phyloP scores from a whole-genome alignment of 1,140 invertebrate genomes.

The Sitophilus oryzae region DNA sequence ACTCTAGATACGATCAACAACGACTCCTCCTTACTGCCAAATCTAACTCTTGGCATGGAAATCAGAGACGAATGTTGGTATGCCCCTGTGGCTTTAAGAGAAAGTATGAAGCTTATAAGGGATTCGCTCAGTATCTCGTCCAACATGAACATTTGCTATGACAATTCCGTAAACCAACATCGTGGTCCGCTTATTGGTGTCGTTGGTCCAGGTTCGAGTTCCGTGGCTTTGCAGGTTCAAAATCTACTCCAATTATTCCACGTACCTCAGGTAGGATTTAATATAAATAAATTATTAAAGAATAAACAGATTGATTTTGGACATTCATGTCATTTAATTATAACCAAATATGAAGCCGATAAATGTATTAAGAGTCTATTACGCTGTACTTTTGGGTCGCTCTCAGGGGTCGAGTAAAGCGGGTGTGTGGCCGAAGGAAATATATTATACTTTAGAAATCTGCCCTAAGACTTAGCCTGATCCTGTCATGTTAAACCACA shows the following conservation, averaged over 20 bases:
- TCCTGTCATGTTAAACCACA: too few species aligned
- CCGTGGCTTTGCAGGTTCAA: slow-evolving; percentile 68
- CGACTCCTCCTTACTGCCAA: slow-evolving; percentile 46
- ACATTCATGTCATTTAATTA: too few species aligned
- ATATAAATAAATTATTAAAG: too few species aligned
- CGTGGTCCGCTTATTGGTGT: slow-evolving; percentile 59
- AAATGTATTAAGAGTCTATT: too few species aligned
- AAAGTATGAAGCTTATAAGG: slow-evolving; percentile 68
- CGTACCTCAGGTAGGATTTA: slow-evolving; percentile 48
- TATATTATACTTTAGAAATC: too few species aligned
- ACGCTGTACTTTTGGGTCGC: too few species aligned
- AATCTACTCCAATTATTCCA: slow-evolving; percentile 70
- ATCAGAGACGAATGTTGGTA: slow-evolving; percentile 78
- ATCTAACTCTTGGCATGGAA: slow-evolving; percentile 66
- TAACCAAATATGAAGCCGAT: too few species aligned
- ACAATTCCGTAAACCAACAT: not conserved
- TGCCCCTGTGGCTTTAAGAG: slow-evolving; percentile 69
- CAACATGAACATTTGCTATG: not conserved
- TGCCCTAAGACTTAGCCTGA: too few species aligned
- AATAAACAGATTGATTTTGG: too few species aligned
- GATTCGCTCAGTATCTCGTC: slow-evolving; percentile 62
- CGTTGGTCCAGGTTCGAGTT: slow-evolving; percentile 64
- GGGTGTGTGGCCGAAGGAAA: too few species aligned
- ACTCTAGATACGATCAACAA: slow-evolving; percentile 51
- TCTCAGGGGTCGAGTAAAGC: too few species aligned